A percentile compares a stretch with the other conserved stretches of the same genome.
phyloP scores from a whole-genome alignment of 2,113 vertebrate genomes.

The Rhinichthys klamathensis region DNA sequence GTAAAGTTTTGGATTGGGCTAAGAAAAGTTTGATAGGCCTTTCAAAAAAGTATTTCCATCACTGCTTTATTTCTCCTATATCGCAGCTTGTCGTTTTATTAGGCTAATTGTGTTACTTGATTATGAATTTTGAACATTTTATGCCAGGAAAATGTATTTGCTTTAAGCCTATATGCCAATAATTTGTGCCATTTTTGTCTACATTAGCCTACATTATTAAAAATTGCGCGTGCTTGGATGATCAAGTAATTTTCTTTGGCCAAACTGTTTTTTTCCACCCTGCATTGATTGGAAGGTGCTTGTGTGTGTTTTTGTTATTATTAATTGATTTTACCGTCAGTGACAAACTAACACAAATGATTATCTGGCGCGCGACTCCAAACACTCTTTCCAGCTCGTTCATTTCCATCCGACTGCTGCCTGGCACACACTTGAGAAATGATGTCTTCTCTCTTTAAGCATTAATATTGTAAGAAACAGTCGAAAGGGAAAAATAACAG shows the following conservation, averaged over 20 bases:
- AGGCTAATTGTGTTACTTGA: background rate
- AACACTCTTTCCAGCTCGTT: slow-evolving; percentile 52
- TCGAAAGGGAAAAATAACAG: slow-evolving; percentile 48
- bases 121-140: slow-evolving; percentile 44
- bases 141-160: slow-evolving; percentile 54
- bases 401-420: slow-evolving; percentile 55
- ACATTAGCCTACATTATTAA: slow-evolving; percentile 36
- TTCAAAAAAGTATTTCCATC: background rate
- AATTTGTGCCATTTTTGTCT: slow-evolving; percentile 38
- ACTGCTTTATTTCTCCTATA: background rate
- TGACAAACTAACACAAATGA: slow-evolving; percentile 59
- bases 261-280: slow-evolving; percentile 35
- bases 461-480: slow-evolving; percentile 65
- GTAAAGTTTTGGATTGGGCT: background rate
- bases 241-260: slow-evolving; percentile 35
- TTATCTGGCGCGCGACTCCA: slow-evolving; percentile 58
- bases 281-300: slow-evolving; percentile 56
- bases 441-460: slow-evolving; percentile 60
- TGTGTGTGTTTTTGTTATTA: slow-evolving; percentile 49
- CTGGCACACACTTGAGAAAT: slow-evolving; percentile 59
- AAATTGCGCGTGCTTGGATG: slow-evolving; percentile 34
- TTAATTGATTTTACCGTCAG: slow-evolving; percentile 62
- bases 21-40: background rate
- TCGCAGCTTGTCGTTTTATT: background rate
- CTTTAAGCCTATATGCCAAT: slow-evolving; percentile 44